Evolutionary conservation across 2,888 invertebrate genomes (phyloP), one percentile per base, ranked within the genome.

Genomic region (Fragum sueziense): DNA sequence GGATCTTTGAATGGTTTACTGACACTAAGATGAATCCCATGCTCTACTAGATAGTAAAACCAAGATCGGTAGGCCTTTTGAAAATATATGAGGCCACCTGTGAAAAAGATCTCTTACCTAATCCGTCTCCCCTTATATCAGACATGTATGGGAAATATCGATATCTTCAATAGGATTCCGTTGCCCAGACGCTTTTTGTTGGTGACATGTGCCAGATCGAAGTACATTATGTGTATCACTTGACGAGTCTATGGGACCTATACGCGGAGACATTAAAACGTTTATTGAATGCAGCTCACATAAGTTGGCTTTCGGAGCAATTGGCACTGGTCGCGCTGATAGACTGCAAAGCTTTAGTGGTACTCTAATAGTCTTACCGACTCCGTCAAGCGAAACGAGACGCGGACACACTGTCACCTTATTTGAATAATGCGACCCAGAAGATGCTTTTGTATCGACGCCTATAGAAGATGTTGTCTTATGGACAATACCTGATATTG

Each of bases 291-390:
- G 61, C 61, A 61, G 17, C 17, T 61, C 29, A 29, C 61, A 61
- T 29, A 61, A 29, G 14, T 25, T 61, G 17, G 61, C 61, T 29
- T 29, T 61, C 4, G 61, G 29, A 22, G 29, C 11, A 25, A 61
- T 61, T 17, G 61, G 17, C 17, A 61, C 27, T 27, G 61, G 61
- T 25, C 27, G 61, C 22, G 61, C 61, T 61, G 61, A 61, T 27
- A 61, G 14, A 29, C 29, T 61, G 29, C 61, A 61, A 22, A 61
- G 41, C 41, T 41, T 41, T 17, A 41, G 11, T 41, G 41, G 41
- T 17, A 41, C 41, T 41, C 41, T 41, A 41, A 41, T 17, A 41
- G 41, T 41, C 41, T 41, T 41, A 41, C 41, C 41, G 41, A 41
- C 17, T 17, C 41, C 9, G 17, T 41, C 41, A 41, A 41, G 41